Evolutionary conservation across 2,113 vertebrate genomes (phyloP).

Genomic region (Corythaixoides concolor): DNA sequence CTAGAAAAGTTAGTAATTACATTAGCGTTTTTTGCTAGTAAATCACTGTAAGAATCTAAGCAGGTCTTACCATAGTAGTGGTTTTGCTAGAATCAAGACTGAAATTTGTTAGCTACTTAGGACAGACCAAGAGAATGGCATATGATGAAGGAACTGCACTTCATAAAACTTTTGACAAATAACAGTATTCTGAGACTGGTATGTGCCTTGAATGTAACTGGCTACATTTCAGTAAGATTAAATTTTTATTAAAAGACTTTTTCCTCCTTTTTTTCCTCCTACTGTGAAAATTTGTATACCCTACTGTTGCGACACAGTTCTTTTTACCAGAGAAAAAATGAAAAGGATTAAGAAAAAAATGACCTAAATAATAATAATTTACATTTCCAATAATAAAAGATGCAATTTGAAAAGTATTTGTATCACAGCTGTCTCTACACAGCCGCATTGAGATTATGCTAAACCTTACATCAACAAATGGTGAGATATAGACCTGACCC

Average conservation of each 20-base stretch:
- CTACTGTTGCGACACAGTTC: neutral
- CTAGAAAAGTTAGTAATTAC: conserved; percentile 1
- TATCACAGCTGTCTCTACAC: neutral
- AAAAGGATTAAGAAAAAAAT: neutral
- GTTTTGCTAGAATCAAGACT: neutral
- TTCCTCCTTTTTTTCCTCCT: neutral
- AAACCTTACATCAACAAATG: neutral
- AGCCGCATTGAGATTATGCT: neutral
- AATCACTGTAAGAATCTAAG: neutral
- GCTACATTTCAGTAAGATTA: neutral
- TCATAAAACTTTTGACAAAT: neutral
- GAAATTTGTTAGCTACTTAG: neutral
- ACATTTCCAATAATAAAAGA: neutral
- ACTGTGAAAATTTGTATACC: neutral
- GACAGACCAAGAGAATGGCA: neutral
- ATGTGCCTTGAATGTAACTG: neutral
- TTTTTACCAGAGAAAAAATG: neutral
- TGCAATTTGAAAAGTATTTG: neutral
- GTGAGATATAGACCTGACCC: neutral
- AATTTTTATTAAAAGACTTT: neutral
- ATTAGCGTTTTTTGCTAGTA: neutral
- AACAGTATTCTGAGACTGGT: neutral
- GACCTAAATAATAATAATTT: neutral
- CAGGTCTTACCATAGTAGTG: neutral
- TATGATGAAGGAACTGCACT: neutral